A percentile compares a stretch with the other conserved stretches of the same genome.
These are phyloP conservation scores for Hafferia zeledoni DNA, from an alignment of 2,797 vertebrate species.

Conservation along the genomic window DNA sequence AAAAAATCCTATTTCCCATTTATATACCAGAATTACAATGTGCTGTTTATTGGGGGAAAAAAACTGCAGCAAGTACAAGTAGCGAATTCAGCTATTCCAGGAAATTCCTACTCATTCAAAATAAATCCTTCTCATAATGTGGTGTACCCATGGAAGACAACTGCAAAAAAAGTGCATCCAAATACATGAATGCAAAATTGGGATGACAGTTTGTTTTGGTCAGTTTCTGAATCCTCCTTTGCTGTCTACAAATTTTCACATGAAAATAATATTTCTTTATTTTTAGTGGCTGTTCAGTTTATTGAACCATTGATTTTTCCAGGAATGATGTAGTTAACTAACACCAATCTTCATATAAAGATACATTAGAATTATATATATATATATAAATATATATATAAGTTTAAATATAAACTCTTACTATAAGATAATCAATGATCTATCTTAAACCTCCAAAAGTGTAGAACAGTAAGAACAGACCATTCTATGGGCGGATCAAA, in stretches of 20 bases:
- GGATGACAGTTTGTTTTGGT: background rate
- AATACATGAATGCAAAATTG: background rate
- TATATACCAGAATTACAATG: background rate
- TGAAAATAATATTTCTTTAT: background rate
- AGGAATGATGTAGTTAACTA: background rate
- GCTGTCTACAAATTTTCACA: background rate
- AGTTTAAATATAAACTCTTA: background rate
- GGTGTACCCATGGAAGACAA: background rate
- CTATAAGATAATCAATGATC: background rate
- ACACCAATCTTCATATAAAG: background rate
- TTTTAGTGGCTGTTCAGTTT: background rate
- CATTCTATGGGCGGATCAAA: background rate
- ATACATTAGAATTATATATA: too few relatives aligned
- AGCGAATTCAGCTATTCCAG: background rate
- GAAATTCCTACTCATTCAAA: constrained; percentile 16
- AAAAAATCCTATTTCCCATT: background rate
- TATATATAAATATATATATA: background rate
- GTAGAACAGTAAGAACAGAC: background rate
- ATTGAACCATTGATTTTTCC: background rate
- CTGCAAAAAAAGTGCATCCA: background rate
- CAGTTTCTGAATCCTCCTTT: background rate
- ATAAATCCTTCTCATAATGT: background rate
- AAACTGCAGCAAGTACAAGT: background rate
- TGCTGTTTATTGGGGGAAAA: background rate
- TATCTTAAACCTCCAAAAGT: background rate